Conservation (phyloP, 1,140 invertebrate genomes). For the Bradynema listronoti region DNA sequence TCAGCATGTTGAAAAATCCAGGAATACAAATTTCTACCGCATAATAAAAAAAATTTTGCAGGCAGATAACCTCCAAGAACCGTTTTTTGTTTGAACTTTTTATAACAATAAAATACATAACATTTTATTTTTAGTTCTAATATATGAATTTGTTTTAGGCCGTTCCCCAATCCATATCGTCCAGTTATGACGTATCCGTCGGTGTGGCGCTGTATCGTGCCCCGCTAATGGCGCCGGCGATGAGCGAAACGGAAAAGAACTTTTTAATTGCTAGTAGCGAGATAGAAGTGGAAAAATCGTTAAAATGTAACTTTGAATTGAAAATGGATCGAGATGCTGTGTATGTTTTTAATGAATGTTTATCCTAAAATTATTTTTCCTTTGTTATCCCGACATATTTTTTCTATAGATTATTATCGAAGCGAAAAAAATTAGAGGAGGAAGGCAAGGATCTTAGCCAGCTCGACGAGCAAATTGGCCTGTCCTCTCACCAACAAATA, state of each 20-base stretch:
- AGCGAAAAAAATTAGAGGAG: slow-evolving; percentile 37
- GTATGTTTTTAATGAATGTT: slow-evolving; percentile 33
- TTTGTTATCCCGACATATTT: slow-evolving; percentile 1
- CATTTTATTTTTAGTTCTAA: too few relatives aligned
- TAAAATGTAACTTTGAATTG: slow-evolving; percentile 45
- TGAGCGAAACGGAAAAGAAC: slow-evolving; percentile 40
- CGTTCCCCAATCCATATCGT: too few relatives aligned
- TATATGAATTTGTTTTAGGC: too few relatives aligned
- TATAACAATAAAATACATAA: too few relatives aligned
- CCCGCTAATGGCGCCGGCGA: slow-evolving; percentile 45
- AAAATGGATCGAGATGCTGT: slow-evolving; percentile 38
- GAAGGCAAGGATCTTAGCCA: slow-evolving; percentile 55
- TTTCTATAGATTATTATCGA: slow-evolving; percentile 41
- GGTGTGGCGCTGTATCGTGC: slow-evolving; percentile 35
- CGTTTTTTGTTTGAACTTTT: too few relatives aligned
- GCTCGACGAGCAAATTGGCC: slow-evolving; percentile 48
- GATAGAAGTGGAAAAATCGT: slow-evolving; percentile 38
- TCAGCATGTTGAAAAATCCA: too few relatives aligned
- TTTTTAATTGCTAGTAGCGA: slow-evolving; percentile 16
- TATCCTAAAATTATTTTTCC: slow-evolving; percentile 1
- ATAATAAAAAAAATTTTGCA: too few relatives aligned
- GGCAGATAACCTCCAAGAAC: too few relatives aligned
- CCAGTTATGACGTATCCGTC: slow-evolving; percentile 35
- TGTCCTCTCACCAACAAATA: slow-evolving; percentile 33
- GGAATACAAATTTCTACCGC: too few relatives aligned